Base-by-base conservation (phyloP, 2,797 vertebrate species). In the Cichlasoma orientale region DNA sequence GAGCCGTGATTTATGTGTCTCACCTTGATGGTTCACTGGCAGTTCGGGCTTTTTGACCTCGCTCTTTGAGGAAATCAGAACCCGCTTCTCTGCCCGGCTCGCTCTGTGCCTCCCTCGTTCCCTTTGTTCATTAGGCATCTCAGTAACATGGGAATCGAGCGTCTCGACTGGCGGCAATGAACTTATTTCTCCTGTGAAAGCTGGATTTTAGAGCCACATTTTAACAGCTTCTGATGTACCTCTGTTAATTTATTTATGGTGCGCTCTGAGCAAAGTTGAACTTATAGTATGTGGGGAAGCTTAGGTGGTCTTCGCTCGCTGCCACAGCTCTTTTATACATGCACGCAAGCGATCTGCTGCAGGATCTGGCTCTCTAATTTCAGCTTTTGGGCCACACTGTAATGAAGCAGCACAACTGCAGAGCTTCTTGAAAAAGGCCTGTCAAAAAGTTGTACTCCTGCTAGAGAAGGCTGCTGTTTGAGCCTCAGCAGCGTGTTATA, bases 321-420 rank as follows among this genome's bases (percentile, higher is more conserved):
- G 74, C 29, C 69, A 36, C 38, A 63, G 27, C 73, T 76, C 70
- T 66, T 66, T 86, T 87, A 87, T 82, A 89, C 90, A 89, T 83
- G 80, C 77, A 63, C 79, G 80, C 50, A 80, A 77, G 79, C 68
- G 80, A 72, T 84, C 85, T 90, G 84, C 77, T 68, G 78, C 85
- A 85, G 77, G 85, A 89, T 92, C 89, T 90, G 87, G 88, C 86
- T 91, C 88, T 92, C 88, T 94, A 93, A 93, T 94, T 93, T 82
- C 36, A 86, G 88, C 87, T 93, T 93, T 82, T 95, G 90, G 95
- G 93, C 92, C 95, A 94, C 57, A 79, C 59, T 88, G 79, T 92
- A 90, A 93, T 92, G 84, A 91, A 93, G 87, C 85, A 83, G 89
- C 78, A 83, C 86, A 85, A 80, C 74, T 79, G 71, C 75, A 81